Evolutionary conservation across 37 sponge, comb jelly and placozoan species (phyloP).

Genomic region (Lycopodina hypogea): DNA sequence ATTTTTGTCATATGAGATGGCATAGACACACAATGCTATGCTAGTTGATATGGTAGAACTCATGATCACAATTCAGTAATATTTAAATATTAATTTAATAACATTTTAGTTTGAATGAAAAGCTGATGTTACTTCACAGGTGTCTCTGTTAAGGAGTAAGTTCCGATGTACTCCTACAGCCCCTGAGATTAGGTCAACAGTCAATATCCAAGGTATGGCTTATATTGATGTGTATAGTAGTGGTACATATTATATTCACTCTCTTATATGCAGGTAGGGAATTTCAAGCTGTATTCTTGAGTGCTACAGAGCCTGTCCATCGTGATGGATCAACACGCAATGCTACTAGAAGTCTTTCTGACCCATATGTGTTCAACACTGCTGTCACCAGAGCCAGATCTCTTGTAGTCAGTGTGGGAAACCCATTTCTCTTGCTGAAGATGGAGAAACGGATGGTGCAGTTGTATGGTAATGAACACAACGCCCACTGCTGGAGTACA

Average conservation of each 20-base stretch:
- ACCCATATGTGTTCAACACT: conserved; percentile 67
- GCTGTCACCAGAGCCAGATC: conserved; percentile 64
- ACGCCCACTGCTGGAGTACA: conserved; percentile 36
- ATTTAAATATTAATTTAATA: neutral
- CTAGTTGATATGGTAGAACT: neutral
- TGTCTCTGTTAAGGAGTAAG: neutral
- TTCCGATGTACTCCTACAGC: too few species aligned
- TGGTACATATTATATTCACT: neutral
- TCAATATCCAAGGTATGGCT: neutral
- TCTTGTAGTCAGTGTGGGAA: conserved; percentile 65
- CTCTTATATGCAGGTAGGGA: conserved; percentile 21
- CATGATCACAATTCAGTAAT: neutral
- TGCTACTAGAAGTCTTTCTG: conserved; percentile 62
- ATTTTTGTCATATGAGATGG: too few species aligned
- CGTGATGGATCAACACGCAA: conserved; percentile 36
- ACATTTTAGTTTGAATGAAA: neutral
- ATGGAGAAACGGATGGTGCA: conserved; percentile 42
- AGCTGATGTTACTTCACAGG: neutral
- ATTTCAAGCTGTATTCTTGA: conserved; percentile 59
- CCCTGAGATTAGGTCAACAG: neutral
- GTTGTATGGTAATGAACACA: conserved; percentile 4
- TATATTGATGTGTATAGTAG: neutral
- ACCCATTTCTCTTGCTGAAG: conserved; percentile 58
- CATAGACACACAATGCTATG: too few species aligned
- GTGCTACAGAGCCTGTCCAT: conserved; percentile 51